Conservation (phyloP, 2,888 invertebrate species). For the Chydorus sphaericus region DNA sequence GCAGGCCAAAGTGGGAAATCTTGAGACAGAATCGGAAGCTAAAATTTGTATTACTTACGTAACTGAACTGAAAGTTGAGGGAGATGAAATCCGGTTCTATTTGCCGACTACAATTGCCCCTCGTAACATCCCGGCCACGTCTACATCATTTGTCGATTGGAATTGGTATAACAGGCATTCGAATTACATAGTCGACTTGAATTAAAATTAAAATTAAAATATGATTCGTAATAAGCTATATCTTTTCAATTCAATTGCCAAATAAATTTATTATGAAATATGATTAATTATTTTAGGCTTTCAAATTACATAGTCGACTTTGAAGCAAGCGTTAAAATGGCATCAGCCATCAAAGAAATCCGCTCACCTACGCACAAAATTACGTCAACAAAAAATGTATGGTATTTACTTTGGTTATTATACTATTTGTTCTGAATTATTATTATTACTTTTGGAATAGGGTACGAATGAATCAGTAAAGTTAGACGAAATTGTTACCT, state of each 20-base stretch:
- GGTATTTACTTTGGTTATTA: too few relatives aligned
- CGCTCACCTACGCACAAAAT: constrained; percentile 9
- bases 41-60: constrained; percentile 21
- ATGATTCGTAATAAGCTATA: constrained; percentile 17
- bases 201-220: constrained; percentile 19
- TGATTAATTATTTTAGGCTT: not conserved
- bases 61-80: constrained; percentile 21
- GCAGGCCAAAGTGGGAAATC: constrained; percentile 18
- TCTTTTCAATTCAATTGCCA: not conserved
- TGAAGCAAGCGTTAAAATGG: not conserved
- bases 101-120: constrained; percentile 23
- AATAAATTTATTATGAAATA: not conserved
- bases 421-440: too few relatives aligned
- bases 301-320: not conserved
- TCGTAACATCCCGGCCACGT: constrained; percentile 19
- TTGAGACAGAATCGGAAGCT: constrained; percentile 20
- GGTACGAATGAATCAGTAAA: not conserved
- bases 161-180: too few relatives aligned
- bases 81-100: constrained; percentile 20
- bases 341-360: constrained; percentile 1
- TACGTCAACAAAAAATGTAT: too few relatives aligned
- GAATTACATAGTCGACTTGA: constrained; percentile 18
- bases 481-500: not conserved
- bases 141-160: too few relatives aligned
- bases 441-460: not conserved